Evolutionary conservation across 2,888 invertebrate species (phyloP), one percentile per base, ranked within the genome.

Genomic region (Drosophila paramelanica): DNA sequence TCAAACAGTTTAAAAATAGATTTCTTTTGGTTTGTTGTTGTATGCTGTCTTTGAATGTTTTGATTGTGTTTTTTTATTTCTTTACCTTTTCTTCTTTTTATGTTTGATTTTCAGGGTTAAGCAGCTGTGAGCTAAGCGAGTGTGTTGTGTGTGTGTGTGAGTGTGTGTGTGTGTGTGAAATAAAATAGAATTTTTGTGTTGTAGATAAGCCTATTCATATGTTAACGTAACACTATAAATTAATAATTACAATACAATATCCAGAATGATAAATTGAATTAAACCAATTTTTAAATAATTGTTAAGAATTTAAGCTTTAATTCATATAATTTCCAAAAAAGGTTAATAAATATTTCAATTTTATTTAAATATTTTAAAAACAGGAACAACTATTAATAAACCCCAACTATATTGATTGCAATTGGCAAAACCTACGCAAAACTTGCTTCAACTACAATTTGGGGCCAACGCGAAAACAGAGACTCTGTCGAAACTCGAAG

Each of bases 1-100:
- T 71, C 58, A 68, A 71, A 71, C 38, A 59, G 6, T 58, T 61
- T 71, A 59, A 64, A 79, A 79, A 75, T 76, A 77, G 57, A 72
- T 51, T 71, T 59, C 13, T 20, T 43, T 53, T 62, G 17, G 20
- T 56, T 55, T 53, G 53, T 17, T 25, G 52, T 42, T 13, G n/a
- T n/a, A n/a, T 10, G 58, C 38, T 49, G 47, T 41, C 41, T 67
- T 33, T 59, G 56, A 60, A 49, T 68, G 45, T 66, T 49, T 66
- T 62, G 47, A 57, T 43, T 45, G 17, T 31, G 55, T 43, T 45
- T n/a, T 25, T 31, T 42, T 62, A 14, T 1, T 23, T 14, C 14
- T 17, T 7, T 36, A 36, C 36, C 13, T 52, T 42, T 27, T 31
- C 3, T 49, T 42, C 23, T 33, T 27, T 47, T 68, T 41, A 47